These are phyloP conservation scores for Indicator indicator DNA, from an alignment of 2,113 vertebrate species.

Conservation along the genomic window DNA sequence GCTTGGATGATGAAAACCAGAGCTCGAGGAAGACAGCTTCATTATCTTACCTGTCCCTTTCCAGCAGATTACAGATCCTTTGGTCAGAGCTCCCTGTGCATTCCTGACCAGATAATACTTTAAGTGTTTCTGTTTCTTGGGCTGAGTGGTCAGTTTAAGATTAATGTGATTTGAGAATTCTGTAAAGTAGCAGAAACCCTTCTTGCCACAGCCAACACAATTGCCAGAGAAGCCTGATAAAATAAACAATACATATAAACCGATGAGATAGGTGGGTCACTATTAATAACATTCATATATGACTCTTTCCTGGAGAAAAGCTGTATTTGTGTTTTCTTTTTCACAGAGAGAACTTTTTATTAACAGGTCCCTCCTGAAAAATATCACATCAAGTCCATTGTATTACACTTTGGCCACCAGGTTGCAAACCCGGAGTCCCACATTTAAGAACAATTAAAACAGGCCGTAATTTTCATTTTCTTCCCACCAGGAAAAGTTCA, in stretches of 20 bases:
- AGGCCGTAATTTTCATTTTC: not conserved
- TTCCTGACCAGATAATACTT: constrained; percentile 92
- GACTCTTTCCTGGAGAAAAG: not conserved
- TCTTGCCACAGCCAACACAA: constrained; percentile 95
- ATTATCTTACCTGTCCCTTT: constrained; percentile 87
- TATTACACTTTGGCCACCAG: not conserved
- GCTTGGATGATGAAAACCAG: constrained; percentile 47
- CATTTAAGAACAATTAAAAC: not conserved
- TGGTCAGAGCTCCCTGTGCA: constrained; percentile 87
- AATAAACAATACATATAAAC: constrained; percentile 33
- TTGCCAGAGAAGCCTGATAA: constrained; percentile 92
- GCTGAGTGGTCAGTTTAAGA: constrained; percentile 93
- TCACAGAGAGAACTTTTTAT: not conserved
- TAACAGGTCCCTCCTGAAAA: not conserved
- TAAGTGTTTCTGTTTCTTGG: constrained; percentile 99
- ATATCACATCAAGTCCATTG: not conserved
- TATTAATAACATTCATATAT: not conserved
- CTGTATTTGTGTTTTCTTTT: not conserved
- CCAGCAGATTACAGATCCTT: constrained; percentile 93
- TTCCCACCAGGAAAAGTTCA: not conserved
- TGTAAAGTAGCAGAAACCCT: constrained; percentile 97
- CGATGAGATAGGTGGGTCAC: not conserved
- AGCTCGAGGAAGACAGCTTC: constrained; percentile 6
- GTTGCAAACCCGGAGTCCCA: not conserved
- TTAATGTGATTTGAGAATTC: constrained; percentile 98